A percentile compares a stretch with the other conserved stretches of the same genome.
These are phyloP conservation scores for Tyto alba DNA, from an alignment of 2,113 vertebrate species.

Conservation along the genomic window DNA sequence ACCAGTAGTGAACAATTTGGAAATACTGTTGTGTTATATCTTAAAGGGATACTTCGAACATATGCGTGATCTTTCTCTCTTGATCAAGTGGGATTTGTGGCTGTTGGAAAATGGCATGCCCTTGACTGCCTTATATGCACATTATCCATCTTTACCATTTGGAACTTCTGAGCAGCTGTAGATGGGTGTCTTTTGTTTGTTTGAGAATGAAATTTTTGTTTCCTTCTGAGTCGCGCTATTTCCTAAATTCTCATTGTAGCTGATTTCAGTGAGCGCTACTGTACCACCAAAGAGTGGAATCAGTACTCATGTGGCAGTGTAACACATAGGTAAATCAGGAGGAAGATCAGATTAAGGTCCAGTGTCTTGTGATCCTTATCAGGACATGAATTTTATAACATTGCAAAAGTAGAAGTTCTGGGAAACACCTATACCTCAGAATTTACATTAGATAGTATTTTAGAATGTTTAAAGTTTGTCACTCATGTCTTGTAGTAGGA, in stretches of 20 bases:
- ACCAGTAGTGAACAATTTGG: background rate
- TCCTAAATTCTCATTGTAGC: background rate
- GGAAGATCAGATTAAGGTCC: background rate
- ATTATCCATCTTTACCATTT: background rate
- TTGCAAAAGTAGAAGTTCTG: background rate
- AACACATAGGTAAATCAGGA: background rate
- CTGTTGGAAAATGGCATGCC: background rate
- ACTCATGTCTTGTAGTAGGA: background rate
- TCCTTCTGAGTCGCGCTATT: background rate
- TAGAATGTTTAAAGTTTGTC: background rate
- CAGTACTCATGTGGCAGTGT: background rate
- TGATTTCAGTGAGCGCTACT: background rate
- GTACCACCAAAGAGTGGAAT: background rate
- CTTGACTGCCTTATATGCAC: background rate
- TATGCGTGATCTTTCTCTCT: background rate
- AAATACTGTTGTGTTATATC: background rate
- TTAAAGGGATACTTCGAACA: background rate
- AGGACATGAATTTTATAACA: background rate
- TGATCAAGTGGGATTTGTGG: background rate
- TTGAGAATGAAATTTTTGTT: background rate
- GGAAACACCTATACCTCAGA: background rate
- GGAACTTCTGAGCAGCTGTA: background rate
- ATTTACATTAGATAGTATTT: background rate
- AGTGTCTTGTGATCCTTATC: background rate
- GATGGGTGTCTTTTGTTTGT: background rate